phyloP scores from a whole-genome alignment of 2,888 invertebrate genomes.

The Parthenolecanium corni region DNA sequence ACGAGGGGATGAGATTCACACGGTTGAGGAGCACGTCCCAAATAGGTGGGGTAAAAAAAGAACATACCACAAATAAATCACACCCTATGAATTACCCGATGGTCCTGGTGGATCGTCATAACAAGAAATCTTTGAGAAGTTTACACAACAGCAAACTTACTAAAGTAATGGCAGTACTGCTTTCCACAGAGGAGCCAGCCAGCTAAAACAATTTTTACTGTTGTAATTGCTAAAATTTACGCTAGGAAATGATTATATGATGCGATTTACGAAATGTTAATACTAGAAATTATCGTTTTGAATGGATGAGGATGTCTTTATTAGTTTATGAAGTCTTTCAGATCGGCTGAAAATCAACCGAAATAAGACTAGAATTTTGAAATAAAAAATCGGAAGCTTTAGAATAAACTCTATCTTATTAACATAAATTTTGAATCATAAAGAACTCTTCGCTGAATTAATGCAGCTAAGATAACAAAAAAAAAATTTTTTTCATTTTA shows the following conservation, averaged over 20 bases:
- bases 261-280: too few relatives aligned
- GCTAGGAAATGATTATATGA: too few relatives aligned
- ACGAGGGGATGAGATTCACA: slow-evolving; percentile 1
- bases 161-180: neutral
- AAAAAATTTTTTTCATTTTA: neutral
- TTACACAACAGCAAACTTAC: neutral
- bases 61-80: too few relatives aligned
- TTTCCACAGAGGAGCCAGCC: slow-evolving; percentile 6
- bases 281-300: too few relatives aligned
- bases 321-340: too few relatives aligned
- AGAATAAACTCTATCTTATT: neutral
- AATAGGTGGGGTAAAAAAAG: neutral
- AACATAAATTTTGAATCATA: neutral
- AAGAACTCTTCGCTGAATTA: too few relatives aligned
- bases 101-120: too few relatives aligned
- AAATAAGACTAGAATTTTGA: neutral
- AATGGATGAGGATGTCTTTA: too few relatives aligned
- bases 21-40: neutral
- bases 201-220: slow-evolving; percentile 16
- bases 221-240: too few relatives aligned
- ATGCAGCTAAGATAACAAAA: too few relatives aligned
- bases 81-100: too few relatives aligned
- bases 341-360: neutral
- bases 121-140: neutral
- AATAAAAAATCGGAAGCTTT: neutral